Percentiles rank a stretch among this genome's conserved stretches.
Evolutionary conservation across 2,113 vertebrate species (phyloP).

Genomic region (Corythaeola cristata): DNA sequence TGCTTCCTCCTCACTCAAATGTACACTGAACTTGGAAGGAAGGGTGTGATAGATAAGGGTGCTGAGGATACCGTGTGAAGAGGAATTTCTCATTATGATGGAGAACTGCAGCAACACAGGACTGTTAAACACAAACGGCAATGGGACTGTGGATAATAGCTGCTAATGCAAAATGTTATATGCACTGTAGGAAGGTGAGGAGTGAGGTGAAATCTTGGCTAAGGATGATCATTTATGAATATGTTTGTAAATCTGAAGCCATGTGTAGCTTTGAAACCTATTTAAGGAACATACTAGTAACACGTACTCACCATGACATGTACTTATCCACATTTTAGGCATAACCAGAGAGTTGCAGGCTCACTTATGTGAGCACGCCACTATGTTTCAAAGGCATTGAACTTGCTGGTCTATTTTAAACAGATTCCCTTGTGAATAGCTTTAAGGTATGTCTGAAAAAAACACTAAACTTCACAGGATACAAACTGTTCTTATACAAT

Average conservation of each 20-base stretch:
- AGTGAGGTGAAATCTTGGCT: background rate
- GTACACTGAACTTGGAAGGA: background rate
- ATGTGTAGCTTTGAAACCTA: background rate
- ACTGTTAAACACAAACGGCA: background rate
- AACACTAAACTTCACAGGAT: background rate
- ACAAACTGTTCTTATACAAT: background rate
- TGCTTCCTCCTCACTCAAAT: background rate
- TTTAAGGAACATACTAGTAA: background rate
- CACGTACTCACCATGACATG: fast-evolving
- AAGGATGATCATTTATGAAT: background rate
- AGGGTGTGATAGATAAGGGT: background rate
- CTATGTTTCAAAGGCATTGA: background rate
- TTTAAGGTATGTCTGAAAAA: background rate
- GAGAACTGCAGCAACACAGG: background rate
- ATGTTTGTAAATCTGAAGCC: background rate
- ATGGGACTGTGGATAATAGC: background rate
- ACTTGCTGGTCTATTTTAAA: background rate
- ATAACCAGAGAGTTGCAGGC: background rate
- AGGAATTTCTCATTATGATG: background rate
- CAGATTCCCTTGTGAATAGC: background rate
- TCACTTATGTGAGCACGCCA: fast-evolving
- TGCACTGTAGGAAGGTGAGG: background rate
- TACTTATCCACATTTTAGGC: background rate
- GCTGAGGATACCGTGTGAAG: background rate
- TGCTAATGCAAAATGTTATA: background rate